Evolutionary conservation across 2,113 vertebrate species (phyloP), one percentile per base, ranked within the genome.

Genomic region (Seriola rivoliana): DNA sequence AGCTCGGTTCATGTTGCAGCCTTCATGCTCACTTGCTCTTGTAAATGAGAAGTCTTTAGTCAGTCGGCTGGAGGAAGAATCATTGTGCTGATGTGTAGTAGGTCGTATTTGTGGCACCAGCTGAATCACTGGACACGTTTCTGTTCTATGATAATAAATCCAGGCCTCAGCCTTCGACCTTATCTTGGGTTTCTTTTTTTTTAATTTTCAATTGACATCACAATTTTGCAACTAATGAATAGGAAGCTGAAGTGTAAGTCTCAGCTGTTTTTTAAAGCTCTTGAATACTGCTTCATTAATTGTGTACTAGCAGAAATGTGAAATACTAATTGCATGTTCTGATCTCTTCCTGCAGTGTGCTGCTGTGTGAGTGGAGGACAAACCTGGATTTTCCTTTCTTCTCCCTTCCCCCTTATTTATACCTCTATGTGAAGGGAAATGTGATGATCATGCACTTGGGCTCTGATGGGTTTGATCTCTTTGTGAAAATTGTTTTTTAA

Each of bases 371-470:
- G 12, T 91, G 87, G 75, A 85, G 50, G 71, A 55, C 7, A 55
- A 74, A 64, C 70, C 75, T 50, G 73, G 59, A 29, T 34, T 29
- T 58, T 80, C 64, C 40, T 78, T 68, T 23, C 70, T 72, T 38
- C 44, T 9, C 10, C 16, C 16, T 29, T 34, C 19, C 54, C 44
- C 23, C 46, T 84, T 91, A 93, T 94, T 95, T 94, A 93, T 92
- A 89, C 67, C 76, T 55, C n/a, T 7, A 10, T 57, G 50, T 63
- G 52, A 89, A 84, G 88, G 77, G 86, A 89, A 73, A 48, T 72
- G 36, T 44, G 44, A 29, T 10, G 21, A 54, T 21, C 32, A 67
- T 55, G 75, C 65, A 50, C 71, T 88, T 19, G 0, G 8, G 25
- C 65, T 60, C 46, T 21, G n/a, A 29, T 52, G 55, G 29, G 64